phyloP scores from a whole-genome alignment of 2,113 vertebrate species.

The Callaeas wilsoni region DNA sequence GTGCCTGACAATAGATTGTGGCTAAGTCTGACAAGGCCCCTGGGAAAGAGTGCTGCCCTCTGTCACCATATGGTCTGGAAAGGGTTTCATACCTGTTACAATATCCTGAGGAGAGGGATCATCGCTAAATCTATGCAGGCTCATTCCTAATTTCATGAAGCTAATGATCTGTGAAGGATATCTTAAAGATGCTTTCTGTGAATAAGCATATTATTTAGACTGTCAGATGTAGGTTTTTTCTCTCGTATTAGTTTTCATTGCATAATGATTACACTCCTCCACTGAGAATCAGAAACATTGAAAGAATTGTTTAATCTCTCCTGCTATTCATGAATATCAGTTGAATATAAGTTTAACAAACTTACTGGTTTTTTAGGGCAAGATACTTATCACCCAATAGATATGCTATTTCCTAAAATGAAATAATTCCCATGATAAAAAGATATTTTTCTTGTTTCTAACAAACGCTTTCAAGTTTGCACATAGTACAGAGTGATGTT shows the following conservation, averaged over 20 bases:
- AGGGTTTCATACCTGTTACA: slow-evolving; percentile 60
- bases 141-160: slow-evolving; percentile 68
- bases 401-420: background rate
- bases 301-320: slow-evolving; percentile 28
- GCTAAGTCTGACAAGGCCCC: slow-evolving; percentile 70
- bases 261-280: background rate
- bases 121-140: slow-evolving; percentile 52
- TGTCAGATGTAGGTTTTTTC: background rate
- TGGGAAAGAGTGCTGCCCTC: slow-evolving; percentile 57
- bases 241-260: slow-evolving; percentile 22
- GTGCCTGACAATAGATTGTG: slow-evolving; percentile 74
- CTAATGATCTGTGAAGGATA: slow-evolving; percentile 71
- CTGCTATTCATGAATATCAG: background rate
- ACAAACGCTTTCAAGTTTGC: background rate
- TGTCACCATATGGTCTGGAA: slow-evolving; percentile 70
- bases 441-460: background rate
- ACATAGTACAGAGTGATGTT: background rate
- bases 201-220: slow-evolving; percentile 51
- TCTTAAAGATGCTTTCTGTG: slow-evolving; percentile 59
- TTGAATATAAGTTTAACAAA: background rate
- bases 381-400: background rate
- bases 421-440: background rate
- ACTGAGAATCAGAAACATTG: slow-evolving; percentile 19
- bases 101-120: slow-evolving; percentile 44
- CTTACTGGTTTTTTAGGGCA: background rate